Conservation (phyloP, 2,888 invertebrate species). For the Eristalinus aeneus region DNA sequence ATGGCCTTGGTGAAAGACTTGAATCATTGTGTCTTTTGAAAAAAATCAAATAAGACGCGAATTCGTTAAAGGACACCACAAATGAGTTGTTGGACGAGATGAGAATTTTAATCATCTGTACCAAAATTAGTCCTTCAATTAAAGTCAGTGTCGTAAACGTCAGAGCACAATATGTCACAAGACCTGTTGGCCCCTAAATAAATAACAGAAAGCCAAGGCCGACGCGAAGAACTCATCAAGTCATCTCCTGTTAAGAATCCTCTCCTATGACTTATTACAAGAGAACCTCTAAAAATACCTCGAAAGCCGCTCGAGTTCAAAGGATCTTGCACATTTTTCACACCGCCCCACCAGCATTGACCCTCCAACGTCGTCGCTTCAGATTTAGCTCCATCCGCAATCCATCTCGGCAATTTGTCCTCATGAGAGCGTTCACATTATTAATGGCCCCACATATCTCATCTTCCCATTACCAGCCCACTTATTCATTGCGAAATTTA, state of each 20-base stretch:
- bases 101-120: too few relatives aligned
- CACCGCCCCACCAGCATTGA: neutral
- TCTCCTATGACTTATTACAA: neutral
- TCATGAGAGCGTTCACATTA: conserved; percentile 26
- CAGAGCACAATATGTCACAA: too few relatives aligned
- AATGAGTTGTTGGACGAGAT: too few relatives aligned
- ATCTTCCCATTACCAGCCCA: conserved; percentile 27
- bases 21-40: too few relatives aligned
- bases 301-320: neutral
- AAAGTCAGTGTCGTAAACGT: too few relatives aligned
- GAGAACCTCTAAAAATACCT: neutral
- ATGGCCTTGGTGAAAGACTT: too few relatives aligned
- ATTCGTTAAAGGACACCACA: too few relatives aligned
- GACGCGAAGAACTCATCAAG: too few relatives aligned
- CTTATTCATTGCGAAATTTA: conserved; percentile 49
- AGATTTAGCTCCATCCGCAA: neutral
- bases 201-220: neutral
- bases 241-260: neutral
- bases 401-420: conserved; percentile 25
- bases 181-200: too few relatives aligned
- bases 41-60: too few relatives aligned
- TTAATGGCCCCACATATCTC: conserved; percentile 26
- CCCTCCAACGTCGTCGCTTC: neutral
- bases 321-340: neutral
- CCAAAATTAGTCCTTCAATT: too few relatives aligned